Conservation (phyloP, 1,140 invertebrate species). For the Helicorthomorpha holstii region DNA sequence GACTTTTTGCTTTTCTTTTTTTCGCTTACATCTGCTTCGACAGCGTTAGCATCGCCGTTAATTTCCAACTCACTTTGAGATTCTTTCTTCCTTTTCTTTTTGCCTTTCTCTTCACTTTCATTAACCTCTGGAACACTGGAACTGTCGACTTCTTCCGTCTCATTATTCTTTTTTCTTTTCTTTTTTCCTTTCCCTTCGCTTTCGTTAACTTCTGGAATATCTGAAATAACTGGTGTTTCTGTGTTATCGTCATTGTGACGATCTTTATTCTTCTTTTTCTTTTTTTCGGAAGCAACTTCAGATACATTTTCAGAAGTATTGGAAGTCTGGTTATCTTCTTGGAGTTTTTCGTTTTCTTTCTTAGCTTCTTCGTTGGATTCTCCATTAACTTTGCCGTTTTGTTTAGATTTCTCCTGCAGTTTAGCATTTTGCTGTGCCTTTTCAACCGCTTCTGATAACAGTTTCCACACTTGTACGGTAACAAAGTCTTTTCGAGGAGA, state of each 20-base stretch:
- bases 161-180: not conserved
- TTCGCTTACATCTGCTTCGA: no score
- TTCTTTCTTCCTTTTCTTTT: not conserved
- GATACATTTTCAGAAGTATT: no score
- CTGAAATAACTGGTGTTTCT: not conserved
- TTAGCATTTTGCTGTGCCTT: not conserved
- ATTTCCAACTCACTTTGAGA: no score
- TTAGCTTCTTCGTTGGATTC: constrained; percentile 8
- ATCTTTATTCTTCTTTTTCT: not conserved
- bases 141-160: not conserved
- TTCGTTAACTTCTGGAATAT: not conserved
- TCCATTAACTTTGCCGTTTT: constrained; percentile 1
- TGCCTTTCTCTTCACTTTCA: constrained; percentile 2
- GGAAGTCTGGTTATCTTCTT: not conserved
- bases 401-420: constrained; percentile 1
- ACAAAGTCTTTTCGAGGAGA: constrained; percentile 2
- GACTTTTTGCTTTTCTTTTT: no score
- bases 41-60: no score
- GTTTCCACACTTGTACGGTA: constrained; percentile 4
- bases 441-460: not conserved
- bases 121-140: not conserved
- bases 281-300: not conserved
- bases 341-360: constrained; percentile 2
- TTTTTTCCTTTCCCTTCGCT: constrained; percentile 4
- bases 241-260: not conserved